Conservation (phyloP, 2,888 invertebrate genomes). For the Gandaritis pyraliata region DNA sequence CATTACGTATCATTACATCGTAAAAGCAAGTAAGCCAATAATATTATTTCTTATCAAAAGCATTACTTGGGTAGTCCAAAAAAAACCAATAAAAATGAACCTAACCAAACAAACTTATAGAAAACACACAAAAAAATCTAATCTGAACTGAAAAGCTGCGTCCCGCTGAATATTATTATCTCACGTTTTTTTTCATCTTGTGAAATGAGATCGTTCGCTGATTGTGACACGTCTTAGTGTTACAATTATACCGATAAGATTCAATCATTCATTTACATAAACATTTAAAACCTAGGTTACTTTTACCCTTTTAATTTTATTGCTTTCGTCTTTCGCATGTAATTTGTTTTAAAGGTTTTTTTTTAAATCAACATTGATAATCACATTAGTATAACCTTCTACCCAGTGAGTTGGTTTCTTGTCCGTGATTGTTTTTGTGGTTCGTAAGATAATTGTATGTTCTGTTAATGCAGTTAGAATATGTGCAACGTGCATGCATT, state of each 20-base stretch:
- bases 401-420: too few relatives aligned
- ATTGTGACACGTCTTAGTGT: not conserved
- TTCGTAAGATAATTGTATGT: too few relatives aligned
- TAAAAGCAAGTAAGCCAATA: slow-evolving; percentile 53
- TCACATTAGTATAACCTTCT: not conserved
- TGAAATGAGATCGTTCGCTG: not conserved
- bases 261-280: slow-evolving; percentile 6
- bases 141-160: not conserved
- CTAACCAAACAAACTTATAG: not conserved
- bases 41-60: slow-evolving; percentile 36
- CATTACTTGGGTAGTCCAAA: slow-evolving; percentile 4
- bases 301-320: slow-evolving; percentile 23
- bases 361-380: slow-evolving; percentile 11
- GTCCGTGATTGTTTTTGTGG: slow-evolving; percentile 12
- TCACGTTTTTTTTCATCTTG: not conserved
- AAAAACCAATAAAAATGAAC: slow-evolving; percentile 37
- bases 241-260: slow-evolving; percentile 6
- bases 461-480: too few relatives aligned
- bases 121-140: not conserved
- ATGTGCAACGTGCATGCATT: too few relatives aligned
- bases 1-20: slow-evolving; percentile 49
- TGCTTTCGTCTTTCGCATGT: slow-evolving; percentile 16
- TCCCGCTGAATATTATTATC: not conserved
- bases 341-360: slow-evolving; percentile 19
- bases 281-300: slow-evolving; percentile 10